Percentiles rank a stretch among this genome's conserved stretches.
Conservation (phyloP, 2,888 invertebrate genomes). For the Sarcophaga variegata region DNA sequence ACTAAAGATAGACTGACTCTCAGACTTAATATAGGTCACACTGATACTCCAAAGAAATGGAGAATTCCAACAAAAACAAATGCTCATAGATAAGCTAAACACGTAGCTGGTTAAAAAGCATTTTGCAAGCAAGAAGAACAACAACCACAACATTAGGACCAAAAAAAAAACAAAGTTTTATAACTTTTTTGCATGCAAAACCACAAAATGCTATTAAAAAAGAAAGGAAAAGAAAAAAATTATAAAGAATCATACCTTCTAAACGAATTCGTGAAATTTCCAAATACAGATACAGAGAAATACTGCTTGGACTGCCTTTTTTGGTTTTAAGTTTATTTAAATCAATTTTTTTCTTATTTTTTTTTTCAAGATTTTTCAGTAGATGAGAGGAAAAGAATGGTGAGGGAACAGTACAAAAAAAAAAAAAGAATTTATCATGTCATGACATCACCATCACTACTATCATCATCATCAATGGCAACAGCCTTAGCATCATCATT, state of each 20-base stretch:
- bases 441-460: constrained; percentile 59
- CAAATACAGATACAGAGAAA: constrained; percentile 5
- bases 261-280: constrained; percentile 24
- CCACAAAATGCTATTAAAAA: constrained; percentile 35
- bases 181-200: constrained; percentile 57
- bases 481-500: constrained; percentile 21
- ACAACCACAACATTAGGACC: not conserved
- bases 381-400: constrained; percentile 3
- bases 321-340: no score
- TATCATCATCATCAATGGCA: constrained; percentile 34
- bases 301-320: not conserved
- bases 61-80: not conserved
- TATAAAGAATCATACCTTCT: not conserved
- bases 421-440: constrained; percentile 59
- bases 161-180: not conserved
- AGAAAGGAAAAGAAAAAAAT: no score
- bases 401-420: not conserved
- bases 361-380: no score
- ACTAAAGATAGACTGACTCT: constrained; percentile 20
- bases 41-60: not conserved
- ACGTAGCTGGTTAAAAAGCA: constrained; percentile 34
- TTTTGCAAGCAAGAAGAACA: constrained; percentile 21
- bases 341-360: no score
- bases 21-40: constrained; percentile 61
- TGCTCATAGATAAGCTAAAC: constrained; percentile 14